Base-by-base conservation (phyloP, 2,888 invertebrate genomes). In the Callyntrura sp. region DNA sequence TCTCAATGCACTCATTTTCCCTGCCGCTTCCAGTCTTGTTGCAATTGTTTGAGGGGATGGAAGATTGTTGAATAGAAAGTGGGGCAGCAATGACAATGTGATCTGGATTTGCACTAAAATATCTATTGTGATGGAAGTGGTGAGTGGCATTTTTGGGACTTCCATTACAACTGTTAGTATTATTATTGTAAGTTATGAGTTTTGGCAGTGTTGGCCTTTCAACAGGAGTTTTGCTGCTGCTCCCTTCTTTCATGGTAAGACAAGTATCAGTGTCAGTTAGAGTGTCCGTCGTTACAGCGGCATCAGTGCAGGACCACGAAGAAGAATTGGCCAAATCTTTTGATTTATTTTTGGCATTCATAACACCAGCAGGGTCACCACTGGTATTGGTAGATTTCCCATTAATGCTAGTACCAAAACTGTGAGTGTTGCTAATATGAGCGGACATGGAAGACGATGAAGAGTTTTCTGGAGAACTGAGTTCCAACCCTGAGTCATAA, bases 401-500 rank as follows among this genome's bases (percentile, higher is more conserved):
- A 11, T 17, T 35, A 17, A 35, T 17, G 43, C 23, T 65, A 65
- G 14, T 73, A 48, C 17, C 2, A 23, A n/a, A 23, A 48, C 9
- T 43, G 17, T n/a, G n/a, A n/a, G n/a, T n/a, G n/a, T 17, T 43
- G 17, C 4, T 25, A 35, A 35, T 73, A 20, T 45, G 17, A 45
- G 20, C 12, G 48, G 73, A 60, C 9, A 51, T 62, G 70, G 90
- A 90, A 78, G 85, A 84, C 68, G 85, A 70, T 62, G 89, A 85
- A 11, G 85, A 90, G 35, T 85, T 90, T 73, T 93, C 93, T 12
- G 93, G 92, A 35, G 93, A 93, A 79, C 93, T 93, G 4, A 92
- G 89, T 90, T 93, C 93, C 68, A 93, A 85, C 14, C 93, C 93
- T 51, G 93, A 93, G 73, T 93, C 93, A 48, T 93, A 91, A 88